Evolutionary conservation across 2,888 invertebrate species (phyloP).

Genomic region (Acanthacorydalis orientalis): DNA sequence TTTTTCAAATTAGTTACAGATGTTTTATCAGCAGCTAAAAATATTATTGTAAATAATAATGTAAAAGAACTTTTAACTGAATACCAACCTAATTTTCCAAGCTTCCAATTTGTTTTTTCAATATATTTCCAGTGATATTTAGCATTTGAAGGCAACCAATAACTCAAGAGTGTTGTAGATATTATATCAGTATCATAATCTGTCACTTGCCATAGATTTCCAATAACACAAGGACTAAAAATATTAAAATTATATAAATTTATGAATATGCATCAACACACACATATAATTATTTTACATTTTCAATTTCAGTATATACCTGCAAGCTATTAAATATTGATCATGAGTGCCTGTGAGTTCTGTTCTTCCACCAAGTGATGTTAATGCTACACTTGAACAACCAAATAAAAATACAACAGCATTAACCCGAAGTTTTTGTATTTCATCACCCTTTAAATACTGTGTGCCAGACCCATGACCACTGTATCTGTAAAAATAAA

Average conservation of each 20-base stretch:
- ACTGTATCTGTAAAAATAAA: conserved; percentile 33
- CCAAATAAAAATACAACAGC: conserved; percentile 49
- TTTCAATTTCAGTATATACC: conserved; percentile 14
- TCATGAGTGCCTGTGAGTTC: conserved; percentile 29
- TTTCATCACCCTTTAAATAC: conserved; percentile 33
- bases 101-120: conserved; percentile 25
- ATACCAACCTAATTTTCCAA: not conserved
- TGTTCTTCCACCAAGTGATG: conserved; percentile 26
- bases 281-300: conserved; percentile 12
- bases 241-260: too few species aligned
- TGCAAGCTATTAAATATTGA: conserved; percentile 27
- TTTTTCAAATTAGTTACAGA: too few species aligned
- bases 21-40: too few species aligned
- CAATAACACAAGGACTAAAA: conserved; percentile 31
- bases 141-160: conserved; percentile 26
- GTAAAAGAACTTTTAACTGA: too few species aligned
- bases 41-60: too few species aligned
- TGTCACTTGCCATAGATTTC: conserved; percentile 32
- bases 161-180: conserved; percentile 29
- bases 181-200: conserved; percentile 31
- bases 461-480: conserved; percentile 53
- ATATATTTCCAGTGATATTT: conserved; percentile 28
- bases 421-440: conserved; percentile 34
- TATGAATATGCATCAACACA: conserved; percentile 10
- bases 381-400: conserved; percentile 34